Evolutionary conservation across 2,888 invertebrate species (phyloP).

Genomic region (Pammene aurita): DNA sequence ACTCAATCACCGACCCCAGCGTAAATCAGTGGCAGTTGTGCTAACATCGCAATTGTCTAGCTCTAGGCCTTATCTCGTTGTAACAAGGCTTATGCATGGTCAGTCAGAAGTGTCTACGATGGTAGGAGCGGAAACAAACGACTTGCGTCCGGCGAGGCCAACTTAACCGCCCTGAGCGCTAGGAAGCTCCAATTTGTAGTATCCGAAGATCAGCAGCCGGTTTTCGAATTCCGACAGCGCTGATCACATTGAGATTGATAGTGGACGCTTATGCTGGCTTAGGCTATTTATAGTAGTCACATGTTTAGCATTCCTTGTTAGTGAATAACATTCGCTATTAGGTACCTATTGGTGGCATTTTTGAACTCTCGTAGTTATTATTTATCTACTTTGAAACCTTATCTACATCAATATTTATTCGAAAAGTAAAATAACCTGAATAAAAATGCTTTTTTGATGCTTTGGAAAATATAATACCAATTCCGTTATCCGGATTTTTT

Average conservation of each 20-base stretch:
- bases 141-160: slow-evolving; percentile 33
- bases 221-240: not conserved
- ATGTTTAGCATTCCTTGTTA: not conserved
- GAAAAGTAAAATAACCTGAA: too few species aligned
- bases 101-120: not conserved
- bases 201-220: slow-evolving; percentile 30
- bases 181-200: slow-evolving; percentile 38
- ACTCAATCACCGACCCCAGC: slow-evolving; percentile 43
- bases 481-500: too few species aligned
- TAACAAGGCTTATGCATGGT: not conserved
- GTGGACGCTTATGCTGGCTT: not conserved
- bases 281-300: not conserved
- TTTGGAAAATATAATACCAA: too few species aligned
- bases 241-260: not conserved
- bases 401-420: too few species aligned
- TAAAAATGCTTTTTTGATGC: too few species aligned
- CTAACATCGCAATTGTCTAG: not conserved
- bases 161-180: slow-evolving; percentile 33
- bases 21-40: slow-evolving; percentile 47
- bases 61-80: not conserved
- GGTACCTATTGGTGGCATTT: too few species aligned
- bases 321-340: too few species aligned
- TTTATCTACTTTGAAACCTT: too few species aligned
- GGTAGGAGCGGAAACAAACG: slow-evolving; percentile 49
- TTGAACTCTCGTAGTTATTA: too few species aligned